Conservation (phyloP, 2,888 invertebrate genomes). For the Lissonota sp. region DNA sequence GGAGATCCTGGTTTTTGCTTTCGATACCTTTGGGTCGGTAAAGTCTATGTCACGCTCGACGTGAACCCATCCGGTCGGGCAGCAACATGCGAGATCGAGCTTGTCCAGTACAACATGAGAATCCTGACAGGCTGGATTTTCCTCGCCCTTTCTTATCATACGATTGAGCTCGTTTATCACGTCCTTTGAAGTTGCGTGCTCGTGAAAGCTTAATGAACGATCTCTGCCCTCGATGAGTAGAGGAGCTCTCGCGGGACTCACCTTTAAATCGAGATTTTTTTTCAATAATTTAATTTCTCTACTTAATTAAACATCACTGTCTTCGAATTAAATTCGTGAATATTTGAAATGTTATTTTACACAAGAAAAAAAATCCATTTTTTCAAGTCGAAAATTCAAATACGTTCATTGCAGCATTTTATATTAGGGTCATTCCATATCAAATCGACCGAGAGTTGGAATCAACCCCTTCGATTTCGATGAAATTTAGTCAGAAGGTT, state of each 20-base stretch:
- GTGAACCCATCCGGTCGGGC: conserved; percentile 92
- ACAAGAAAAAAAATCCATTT: too few species aligned
- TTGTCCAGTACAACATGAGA: conserved; percentile 79
- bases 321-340: too few species aligned
- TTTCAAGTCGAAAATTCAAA: not conserved
- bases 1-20: not conserved
- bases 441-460: too few species aligned
- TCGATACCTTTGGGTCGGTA: conserved; percentile 89
- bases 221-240: conserved; percentile 80
- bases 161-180: conserved; percentile 91
- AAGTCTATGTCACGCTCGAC: conserved; percentile 91
- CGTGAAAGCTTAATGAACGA: conserved; percentile 89
- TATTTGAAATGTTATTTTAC: too few species aligned
- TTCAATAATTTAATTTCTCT: conserved; percentile 77
- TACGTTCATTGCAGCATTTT: conserved; percentile 78
- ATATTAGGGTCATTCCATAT: too few species aligned
- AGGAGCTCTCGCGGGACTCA: conserved; percentile 78
- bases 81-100: conserved; percentile 88
- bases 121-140: conserved; percentile 77
- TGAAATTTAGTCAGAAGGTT: too few species aligned
- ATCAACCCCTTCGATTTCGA: too few species aligned
- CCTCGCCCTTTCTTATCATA: conserved; percentile 86
- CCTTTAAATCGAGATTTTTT: conserved; percentile 67
- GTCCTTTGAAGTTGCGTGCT: conserved; percentile 90
- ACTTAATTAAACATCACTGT: conserved; percentile 72